Base-by-base conservation (phyloP, 2,113 vertebrate genomes). In the Jaculus jaculus region DNA sequence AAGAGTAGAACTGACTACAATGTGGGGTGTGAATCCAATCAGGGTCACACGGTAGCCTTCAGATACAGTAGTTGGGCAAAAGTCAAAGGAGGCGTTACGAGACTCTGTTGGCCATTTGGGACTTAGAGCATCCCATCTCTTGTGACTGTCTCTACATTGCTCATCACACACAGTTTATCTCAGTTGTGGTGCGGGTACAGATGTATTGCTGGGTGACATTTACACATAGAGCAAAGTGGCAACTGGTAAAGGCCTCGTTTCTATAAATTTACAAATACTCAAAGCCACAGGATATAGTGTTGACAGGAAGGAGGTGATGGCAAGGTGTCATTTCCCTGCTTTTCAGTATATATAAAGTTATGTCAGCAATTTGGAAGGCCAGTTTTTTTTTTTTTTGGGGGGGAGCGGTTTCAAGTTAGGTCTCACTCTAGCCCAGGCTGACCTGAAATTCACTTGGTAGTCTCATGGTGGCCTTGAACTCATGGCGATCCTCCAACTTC, bases 171-270 rank as follows among this genome's bases (percentile, higher is more conserved):
- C 13, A 2, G 8, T 30, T 34, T 13, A 17, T 60, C 80, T 51
- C 34, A 3, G 61, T 2, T 7, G 12, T 4, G 1, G 2, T 32
- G 30, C 24, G 0, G 0, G 0, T 4, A 20, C 39, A 47, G 32
- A 47, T 7, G 8, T 69, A 30, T 79, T 47, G 51, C 34, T 28
- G 37, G 21, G 63, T 68, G 61, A 18, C 42, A 34, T 17, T 24
- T 75, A 4, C 47, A 51, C n/a, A 24, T 47, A 30, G 3, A 13
- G 69, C 11, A 42, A 68, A 34, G 12, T 1, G 8, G 66, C 30
- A 16, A 10, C 9, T 10, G 12, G 17, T n/a, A 5, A 3, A 84
- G 10, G 12, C 34, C 13, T 12, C 0, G 0, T 24, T 28, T 13
- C 65, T 0, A 1, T 30, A 26, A 5, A 30, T 30, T n/a, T 34